Evolutionary conservation across 2,113 vertebrate species (phyloP), one percentile per base, ranked within the genome.

Genomic region (Spea multiplicata): DNA sequence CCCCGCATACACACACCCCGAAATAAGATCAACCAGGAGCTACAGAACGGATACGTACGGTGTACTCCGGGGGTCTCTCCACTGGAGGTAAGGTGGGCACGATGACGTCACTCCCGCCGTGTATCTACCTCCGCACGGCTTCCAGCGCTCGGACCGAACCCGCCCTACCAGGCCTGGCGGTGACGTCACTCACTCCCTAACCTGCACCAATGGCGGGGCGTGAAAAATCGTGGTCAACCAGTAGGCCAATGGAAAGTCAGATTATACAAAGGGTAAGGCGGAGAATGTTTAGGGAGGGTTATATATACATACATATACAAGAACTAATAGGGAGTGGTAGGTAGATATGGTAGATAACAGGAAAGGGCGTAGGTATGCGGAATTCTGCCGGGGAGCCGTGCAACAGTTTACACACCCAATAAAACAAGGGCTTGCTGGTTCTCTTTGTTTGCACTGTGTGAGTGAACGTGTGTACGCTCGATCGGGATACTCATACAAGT

Each of bases 91-190:
- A 13, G 12, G 5, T 45, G n/a, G 8, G 17, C 16, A 6, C 8
- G 45, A 7, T 76, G 75, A 76, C 75, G 75, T 76, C 75, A 76
- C 66, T 13, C 50, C 9, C 66, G 45, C 52, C 10, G 52, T 14
- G 13, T 76, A 48, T 17, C 7, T 30, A 9, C 53, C 66, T 57
- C 75, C 66, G 55, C 44, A 45, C 75, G 52, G 47, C 16, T 49
- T 69, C 52, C 55, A 55, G 6, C 16, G 65, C 52, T 68, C 10
- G 7, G 44, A 69, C 75, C 64, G 65, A 67, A 76, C 45, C 53
- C 66, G n/a, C 75, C 66, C 66, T 69, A 48, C 50, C 55, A 68
- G 65, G 61, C 61, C 73, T 50, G 30, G 50, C 64, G 13, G 17
- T 76, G 74, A 76, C 65, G 74, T 66, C 49, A 76, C 66, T 46